Evolutionary conservation across 2,113 vertebrate genomes (phyloP).

Genomic region (Castor canadensis): DNA sequence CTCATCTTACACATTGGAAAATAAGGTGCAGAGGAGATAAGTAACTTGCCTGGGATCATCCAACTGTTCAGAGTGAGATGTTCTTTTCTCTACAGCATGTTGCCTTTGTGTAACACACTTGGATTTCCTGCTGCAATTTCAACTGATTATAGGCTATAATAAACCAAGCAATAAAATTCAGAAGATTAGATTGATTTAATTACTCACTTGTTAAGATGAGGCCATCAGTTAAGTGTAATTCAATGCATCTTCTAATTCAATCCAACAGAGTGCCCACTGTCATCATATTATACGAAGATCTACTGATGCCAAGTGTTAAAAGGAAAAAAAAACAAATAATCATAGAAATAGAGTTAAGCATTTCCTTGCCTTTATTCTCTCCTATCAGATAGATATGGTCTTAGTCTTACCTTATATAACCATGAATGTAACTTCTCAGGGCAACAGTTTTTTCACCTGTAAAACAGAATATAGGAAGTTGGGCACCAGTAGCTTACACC

Average conservation of each 20-base stretch:
- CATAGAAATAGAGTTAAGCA: background rate
- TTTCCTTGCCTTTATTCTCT: background rate
- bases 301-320: constrained; percentile 37
- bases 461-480: background rate
- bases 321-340: constrained; percentile 24
- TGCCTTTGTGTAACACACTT: constrained; percentile 22
- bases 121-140: constrained; percentile 46
- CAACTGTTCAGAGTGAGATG: background rate
- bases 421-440: background rate
- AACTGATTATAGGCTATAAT: constrained; percentile 27
- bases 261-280: constrained; percentile 16
- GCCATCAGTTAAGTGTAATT: constrained; percentile 67
- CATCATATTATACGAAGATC: background rate
- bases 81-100: constrained; percentile 14
- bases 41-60: background rate
- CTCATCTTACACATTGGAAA: constrained; percentile 18
- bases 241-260: constrained; percentile 70
- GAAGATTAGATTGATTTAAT: constrained; percentile 63
- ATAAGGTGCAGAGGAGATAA: background rate
- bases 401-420: background rate
- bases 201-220: constrained; percentile 45
- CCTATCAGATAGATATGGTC: constrained; percentile 15
- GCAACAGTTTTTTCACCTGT: background rate
- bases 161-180: constrained; percentile 37
- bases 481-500: too few relatives aligned